Evolutionary conservation across 2,888 invertebrate species (phyloP).

Genomic region (Pyrrhia umbra): DNA sequence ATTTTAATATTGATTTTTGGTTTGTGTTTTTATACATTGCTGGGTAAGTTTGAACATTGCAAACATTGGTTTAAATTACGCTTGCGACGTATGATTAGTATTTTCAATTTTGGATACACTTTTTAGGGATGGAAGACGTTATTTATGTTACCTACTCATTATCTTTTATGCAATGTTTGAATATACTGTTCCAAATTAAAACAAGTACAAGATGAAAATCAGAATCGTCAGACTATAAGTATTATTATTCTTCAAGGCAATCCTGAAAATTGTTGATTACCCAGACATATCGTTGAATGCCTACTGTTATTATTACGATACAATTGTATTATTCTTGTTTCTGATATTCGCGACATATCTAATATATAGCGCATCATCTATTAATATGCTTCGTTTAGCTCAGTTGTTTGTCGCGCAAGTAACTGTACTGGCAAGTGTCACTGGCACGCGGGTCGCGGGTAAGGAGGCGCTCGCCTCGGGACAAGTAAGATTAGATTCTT

Average conservation of each 20-base stretch:
- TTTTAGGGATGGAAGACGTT: background rate
- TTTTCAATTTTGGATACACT: background rate
- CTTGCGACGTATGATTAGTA: background rate
- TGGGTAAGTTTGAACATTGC: background rate
- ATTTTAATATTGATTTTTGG: slow-evolving; percentile 18
- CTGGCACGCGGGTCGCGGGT: slow-evolving; percentile 47
- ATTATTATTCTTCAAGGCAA: no score
- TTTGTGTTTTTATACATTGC: background rate
- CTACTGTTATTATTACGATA: no score
- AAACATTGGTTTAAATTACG: background rate
- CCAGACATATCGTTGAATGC: no score
- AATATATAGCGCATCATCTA: background rate
- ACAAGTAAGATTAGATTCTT: slow-evolving; percentile 56
- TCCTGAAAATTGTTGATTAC: no score
- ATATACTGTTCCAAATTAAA: no score
- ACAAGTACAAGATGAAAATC: no score
- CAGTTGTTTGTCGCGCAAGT: background rate
- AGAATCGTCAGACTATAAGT: no score
- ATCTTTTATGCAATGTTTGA: no score
- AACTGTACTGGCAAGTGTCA: slow-evolving; percentile 26
- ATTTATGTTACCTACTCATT: no score
- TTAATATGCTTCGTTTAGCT: slow-evolving; percentile 3
- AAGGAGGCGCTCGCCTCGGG: slow-evolving; percentile 49
- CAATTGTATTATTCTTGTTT: no score
- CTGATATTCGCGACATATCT: no score